Conservation (phyloP, 2,113 vertebrate genomes). For the Phainopepla nitens region DNA sequence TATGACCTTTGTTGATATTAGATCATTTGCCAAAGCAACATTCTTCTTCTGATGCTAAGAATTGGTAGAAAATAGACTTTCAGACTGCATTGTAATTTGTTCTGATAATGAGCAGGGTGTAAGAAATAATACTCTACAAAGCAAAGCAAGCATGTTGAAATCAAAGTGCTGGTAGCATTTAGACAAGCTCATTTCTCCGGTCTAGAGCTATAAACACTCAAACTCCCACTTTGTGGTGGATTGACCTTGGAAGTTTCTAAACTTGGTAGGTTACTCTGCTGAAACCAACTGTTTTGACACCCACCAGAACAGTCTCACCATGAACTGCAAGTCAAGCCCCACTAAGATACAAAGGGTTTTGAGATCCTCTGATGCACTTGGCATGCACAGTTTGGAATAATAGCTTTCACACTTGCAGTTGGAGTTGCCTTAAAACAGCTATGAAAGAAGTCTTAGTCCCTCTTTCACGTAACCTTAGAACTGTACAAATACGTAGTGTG, state of each 20-base stretch:
- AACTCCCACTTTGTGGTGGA: not conserved
- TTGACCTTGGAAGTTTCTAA: not conserved
- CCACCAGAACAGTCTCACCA: not conserved
- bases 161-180: not conserved
- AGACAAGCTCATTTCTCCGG: not conserved
- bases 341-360: not conserved
- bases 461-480: not conserved
- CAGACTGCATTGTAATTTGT: not conserved
- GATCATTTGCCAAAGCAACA: not conserved
- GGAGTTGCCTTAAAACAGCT: not conserved
- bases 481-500: not conserved
- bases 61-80: not conserved
- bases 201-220: not conserved
- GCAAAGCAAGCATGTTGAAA: not conserved
- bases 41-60: not conserved
- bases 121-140: not conserved
- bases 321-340: not conserved
- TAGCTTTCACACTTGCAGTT: not conserved
- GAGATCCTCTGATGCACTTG: not conserved
- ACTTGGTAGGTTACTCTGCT: not conserved
- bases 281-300: not conserved
- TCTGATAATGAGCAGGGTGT: not conserved
- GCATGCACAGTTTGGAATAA: not conserved
- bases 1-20: not conserved
- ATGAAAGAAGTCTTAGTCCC: not conserved